phyloP scores from a whole-genome alignment of 2,888 invertebrate species.

The Rhamnusium bicolor region DNA sequence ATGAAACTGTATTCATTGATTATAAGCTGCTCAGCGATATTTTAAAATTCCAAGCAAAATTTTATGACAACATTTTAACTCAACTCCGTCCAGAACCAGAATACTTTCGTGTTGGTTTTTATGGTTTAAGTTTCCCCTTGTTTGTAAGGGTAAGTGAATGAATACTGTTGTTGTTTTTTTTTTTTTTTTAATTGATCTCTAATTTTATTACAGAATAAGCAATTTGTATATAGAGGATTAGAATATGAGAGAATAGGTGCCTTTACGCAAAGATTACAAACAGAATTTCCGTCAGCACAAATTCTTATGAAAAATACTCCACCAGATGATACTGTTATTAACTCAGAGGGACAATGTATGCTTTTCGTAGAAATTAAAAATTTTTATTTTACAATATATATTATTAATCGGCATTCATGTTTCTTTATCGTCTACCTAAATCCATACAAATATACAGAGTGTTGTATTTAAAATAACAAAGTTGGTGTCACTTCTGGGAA shows the following conservation, averaged over 20 bases:
- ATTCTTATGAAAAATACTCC: constrained; percentile 93
- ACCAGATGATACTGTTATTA: constrained; percentile 89
- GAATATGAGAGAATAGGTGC: constrained; percentile 96
- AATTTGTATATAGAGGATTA: constrained; percentile 94
- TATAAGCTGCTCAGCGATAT: constrained; percentile 90
- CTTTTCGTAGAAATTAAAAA: constrained; percentile 56
- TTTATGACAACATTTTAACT: constrained; percentile 92
- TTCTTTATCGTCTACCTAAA: too few species aligned
- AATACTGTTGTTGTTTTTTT: neutral
- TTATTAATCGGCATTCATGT: too few species aligned
- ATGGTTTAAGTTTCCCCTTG: constrained; percentile 93
- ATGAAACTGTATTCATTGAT: constrained; percentile 90
- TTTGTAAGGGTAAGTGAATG: constrained; percentile 87
- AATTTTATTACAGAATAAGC: constrained; percentile 82
- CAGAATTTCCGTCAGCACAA: constrained; percentile 95
- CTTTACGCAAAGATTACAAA: constrained; percentile 93
- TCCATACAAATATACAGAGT: too few species aligned
- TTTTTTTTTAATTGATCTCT: neutral
- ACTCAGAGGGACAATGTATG: constrained; percentile 90
- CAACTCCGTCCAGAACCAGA: constrained; percentile 93
- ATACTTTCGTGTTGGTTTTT: constrained; percentile 96
- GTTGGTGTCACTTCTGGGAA: too few species aligned
- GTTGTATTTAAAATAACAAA: too few species aligned
- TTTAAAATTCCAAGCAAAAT: constrained; percentile 88
- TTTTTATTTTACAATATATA: too few species aligned